Evolutionary conservation across 2,888 invertebrate genomes (phyloP).

Genomic region (Leptothorax acervorum): DNA sequence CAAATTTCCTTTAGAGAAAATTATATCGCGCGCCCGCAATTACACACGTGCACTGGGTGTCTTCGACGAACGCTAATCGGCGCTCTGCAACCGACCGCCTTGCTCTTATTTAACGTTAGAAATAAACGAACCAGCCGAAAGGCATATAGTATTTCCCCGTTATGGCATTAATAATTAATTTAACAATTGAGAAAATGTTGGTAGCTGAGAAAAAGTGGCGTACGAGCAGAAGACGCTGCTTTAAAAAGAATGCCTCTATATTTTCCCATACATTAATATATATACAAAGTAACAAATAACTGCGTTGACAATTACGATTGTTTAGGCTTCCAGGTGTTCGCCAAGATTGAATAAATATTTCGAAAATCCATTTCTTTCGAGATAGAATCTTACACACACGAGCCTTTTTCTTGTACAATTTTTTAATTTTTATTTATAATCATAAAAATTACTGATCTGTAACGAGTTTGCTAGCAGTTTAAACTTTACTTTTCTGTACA

Average conservation of each 20-base stretch:
- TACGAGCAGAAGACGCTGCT: not conserved
- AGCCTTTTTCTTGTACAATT: not conserved
- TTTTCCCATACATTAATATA: not conserved
- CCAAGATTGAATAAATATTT: not conserved
- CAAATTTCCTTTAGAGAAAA: conserved; percentile 47
- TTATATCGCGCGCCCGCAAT: conserved; percentile 38
- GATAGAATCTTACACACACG: not conserved
- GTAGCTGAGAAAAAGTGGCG: not conserved
- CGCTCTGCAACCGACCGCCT: not conserved
- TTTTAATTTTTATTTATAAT: not conserved
- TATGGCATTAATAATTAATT: conserved; percentile 29
- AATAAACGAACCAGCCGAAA: conserved; percentile 17
- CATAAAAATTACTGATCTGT: not conserved
- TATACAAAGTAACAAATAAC: not conserved
- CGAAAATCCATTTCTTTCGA: not conserved
- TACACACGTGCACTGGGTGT: conserved; percentile 8
- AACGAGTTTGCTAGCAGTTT: not conserved
- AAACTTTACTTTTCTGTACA: too few species aligned
- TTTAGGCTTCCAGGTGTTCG: too few species aligned
- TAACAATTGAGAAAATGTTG: conserved; percentile 1
- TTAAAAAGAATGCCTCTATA: not conserved
- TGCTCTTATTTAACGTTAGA: conserved; percentile 20
- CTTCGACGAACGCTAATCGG: conserved; percentile 17
- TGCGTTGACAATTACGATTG: not conserved
- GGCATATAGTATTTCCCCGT: not conserved